Percentiles rank a stretch among this genome's conserved stretches.
Evolutionary conservation across 2,888 invertebrate genomes (phyloP).

Genomic region (Caenorhabditis macrosperma): DNA sequence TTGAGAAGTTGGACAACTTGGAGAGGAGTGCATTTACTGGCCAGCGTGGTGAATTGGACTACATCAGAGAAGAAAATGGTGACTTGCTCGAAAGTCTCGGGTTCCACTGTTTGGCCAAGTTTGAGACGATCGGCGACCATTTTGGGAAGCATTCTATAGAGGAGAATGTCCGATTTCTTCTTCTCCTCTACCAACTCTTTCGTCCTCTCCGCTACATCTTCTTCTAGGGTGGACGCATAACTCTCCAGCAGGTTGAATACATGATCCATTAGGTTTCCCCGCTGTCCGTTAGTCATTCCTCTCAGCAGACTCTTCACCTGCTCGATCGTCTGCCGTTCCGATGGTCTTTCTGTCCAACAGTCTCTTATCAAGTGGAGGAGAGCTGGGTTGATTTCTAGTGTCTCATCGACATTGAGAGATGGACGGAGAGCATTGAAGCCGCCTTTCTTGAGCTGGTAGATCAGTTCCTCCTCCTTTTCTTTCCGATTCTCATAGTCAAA

Average conservation of each 20-base stretch:
- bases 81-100: conserved; percentile 70
- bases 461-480: conserved; percentile 60
- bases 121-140: conserved; percentile 71
- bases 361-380: conserved; percentile 68
- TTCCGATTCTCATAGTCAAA: conserved; percentile 56
- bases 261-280: conserved; percentile 74
- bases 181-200: conserved; percentile 74
- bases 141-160: conserved; percentile 75
- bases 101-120: conserved; percentile 66
- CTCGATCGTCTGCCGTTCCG: conserved; percentile 66
- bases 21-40: conserved; percentile 69
- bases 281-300: conserved; percentile 50
- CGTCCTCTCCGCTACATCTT: conserved; percentile 65
- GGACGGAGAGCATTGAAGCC: conserved; percentile 62
- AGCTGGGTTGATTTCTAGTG: conserved; percentile 35
- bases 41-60: conserved; percentile 71
- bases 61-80: conserved; percentile 75
- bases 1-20: conserved; percentile 75
- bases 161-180: conserved; percentile 75
- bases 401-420: conserved; percentile 34
- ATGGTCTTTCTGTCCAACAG: conserved; percentile 72
- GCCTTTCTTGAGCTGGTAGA: conserved; percentile 67
- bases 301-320: conserved; percentile 54
- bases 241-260: conserved; percentile 73
- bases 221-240: conserved; percentile 71